Evolutionary conservation across 2,113 vertebrate genomes (phyloP), one percentile per base, ranked within the genome.

Genomic region (Physeter macrocephalus): DNA sequence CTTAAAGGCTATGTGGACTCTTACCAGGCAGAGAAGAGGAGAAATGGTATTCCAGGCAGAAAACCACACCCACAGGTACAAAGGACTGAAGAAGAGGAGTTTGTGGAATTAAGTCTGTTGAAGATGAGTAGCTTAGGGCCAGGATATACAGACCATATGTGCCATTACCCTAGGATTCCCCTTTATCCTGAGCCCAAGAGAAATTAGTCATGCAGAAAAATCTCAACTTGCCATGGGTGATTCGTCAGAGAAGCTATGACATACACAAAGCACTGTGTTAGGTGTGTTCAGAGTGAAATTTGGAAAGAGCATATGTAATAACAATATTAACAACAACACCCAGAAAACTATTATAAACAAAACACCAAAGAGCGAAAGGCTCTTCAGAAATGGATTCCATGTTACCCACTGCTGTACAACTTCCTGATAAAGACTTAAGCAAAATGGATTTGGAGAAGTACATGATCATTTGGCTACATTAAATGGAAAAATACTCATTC

Each of bases 401-500:
- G 15, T 86, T 87, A 71, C 46, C 8, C 31, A 39, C 15, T 88
- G 66, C 46, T 77, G 21, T 67, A 94, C 36, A 88, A 88, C 52
- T 96, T 95, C 75, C 49, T 88, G 86, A 94, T 80, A 90, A 96
- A 93, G 17, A 74, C 27, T 90, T 49, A 86, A 96, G 66, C 39
- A 96, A 95, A 94, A 92, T 41, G n/a, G 83, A 39, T 89, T 4
- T 90, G 72, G 49, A 95, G 25, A 78, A 94, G 85, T 97, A 91
- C 57, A 75, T 92, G 94, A 88, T 52, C 62, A 95, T 93, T 96
- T 95, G 54, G 86, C 67, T 93, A 43, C 95, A 39, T 46, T 23
- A 89, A 93, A 91, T 67, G 83, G 72, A 95, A 97, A 97, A 94
- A 82, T 46, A 94, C 89, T 96, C 78, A 96, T 90, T 97, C 80